phyloP scores from a whole-genome alignment of 2,113 vertebrate genomes.

The Nymphicus hollandicus region DNA sequence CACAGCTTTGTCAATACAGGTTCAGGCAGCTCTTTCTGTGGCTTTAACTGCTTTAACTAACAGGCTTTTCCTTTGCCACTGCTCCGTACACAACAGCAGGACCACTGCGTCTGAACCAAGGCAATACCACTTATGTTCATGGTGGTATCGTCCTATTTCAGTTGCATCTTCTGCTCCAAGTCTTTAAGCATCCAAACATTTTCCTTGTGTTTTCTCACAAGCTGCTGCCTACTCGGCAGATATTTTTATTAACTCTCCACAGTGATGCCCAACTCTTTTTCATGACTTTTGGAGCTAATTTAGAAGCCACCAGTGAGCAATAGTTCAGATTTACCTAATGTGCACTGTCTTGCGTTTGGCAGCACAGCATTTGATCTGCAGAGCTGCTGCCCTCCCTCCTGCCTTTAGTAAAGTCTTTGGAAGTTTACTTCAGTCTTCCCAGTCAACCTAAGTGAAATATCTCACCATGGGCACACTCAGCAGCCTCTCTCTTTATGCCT shows the following conservation, averaged over 20 bases:
- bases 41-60: background rate
- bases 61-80: background rate
- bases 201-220: background rate
- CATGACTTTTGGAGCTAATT: background rate
- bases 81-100: background rate
- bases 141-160: background rate
- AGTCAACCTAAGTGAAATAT: fast-evolving
- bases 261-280: background rate
- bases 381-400: background rate
- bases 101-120: fast-evolving
- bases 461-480: background rate
- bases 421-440: background rate
- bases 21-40: background rate
- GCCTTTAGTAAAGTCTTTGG: background rate
- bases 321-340: background rate
- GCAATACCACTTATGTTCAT: fast-evolving
- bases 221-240: background rate
- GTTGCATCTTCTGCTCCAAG: background rate
- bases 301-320: background rate
- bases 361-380: background rate
- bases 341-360: background rate
- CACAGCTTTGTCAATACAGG: too few species aligned
- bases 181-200: background rate
- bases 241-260: background rate
- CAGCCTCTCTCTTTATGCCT: background rate